These are phyloP conservation scores for Drosophila ezoana DNA, from an alignment of 2,888 invertebrate species.

Conservation along the genomic window DNA sequence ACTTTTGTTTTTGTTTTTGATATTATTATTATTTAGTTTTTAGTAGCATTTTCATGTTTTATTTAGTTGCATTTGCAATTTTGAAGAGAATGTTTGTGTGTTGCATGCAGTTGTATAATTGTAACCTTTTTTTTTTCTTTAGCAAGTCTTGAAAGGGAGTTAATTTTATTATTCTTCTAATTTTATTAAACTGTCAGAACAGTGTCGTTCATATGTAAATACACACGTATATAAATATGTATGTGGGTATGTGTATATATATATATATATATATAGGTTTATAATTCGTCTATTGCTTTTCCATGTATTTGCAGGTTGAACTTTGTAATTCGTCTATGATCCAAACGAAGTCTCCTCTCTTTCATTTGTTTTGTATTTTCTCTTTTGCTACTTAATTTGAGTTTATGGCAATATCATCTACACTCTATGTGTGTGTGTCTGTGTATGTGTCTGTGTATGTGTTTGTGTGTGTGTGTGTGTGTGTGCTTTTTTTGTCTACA, in stretches of 20 bases:
- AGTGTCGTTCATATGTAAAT: slow-evolving; percentile 6
- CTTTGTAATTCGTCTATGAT: slow-evolving; percentile 38
- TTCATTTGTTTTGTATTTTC: slow-evolving; percentile 15
- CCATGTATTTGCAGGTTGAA: slow-evolving; percentile 24
- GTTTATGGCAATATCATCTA: slow-evolving; percentile 54
- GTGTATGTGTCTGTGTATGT: slow-evolving; percentile 14
- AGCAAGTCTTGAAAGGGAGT: slow-evolving; percentile 32
- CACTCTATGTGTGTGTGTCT: slow-evolving; percentile 17
- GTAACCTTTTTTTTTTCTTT: not conserved
- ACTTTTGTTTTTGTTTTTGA: slow-evolving; percentile 66
- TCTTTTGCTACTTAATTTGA: slow-evolving; percentile 57
- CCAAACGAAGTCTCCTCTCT: slow-evolving; percentile 8
- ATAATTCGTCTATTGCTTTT: slow-evolving; percentile 61
- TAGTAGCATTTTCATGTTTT: slow-evolving; percentile 40
- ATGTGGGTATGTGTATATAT: slow-evolving; percentile 4
- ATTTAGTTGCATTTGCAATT: slow-evolving; percentile 65
- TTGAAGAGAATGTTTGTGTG: slow-evolving; percentile 33
- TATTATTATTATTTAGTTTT: slow-evolving; percentile 27
- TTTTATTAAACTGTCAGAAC: slow-evolving; percentile 23
- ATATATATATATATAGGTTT: slow-evolving; percentile 18
- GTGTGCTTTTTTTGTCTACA: slow-evolving; percentile 24
- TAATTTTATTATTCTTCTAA: slow-evolving; percentile 1
- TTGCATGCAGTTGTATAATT: slow-evolving; percentile 21
- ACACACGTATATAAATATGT: slow-evolving; percentile 7
- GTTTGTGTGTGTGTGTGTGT: slow-evolving; percentile 9